Conservation (phyloP, 2,797 vertebrate genomes). For the Clamator glandarius region DNA sequence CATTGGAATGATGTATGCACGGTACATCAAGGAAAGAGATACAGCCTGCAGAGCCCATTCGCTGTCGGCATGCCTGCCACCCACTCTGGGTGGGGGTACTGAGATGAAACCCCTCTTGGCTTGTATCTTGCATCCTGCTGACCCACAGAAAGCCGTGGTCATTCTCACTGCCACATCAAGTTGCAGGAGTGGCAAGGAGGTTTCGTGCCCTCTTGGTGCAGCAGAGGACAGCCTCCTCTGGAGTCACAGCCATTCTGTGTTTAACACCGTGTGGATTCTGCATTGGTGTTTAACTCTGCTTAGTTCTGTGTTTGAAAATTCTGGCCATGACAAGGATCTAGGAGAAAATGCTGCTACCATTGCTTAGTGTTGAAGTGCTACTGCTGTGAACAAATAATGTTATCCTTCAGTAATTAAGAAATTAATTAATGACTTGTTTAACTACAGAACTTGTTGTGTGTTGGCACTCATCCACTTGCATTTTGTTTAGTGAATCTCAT, state of each 20-base stretch:
- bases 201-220: background rate
- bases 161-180: background rate
- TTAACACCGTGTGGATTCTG: background rate
- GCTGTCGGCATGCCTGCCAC: background rate
- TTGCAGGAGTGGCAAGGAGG: background rate
- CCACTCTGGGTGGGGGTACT: accelerated
- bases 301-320: background rate
- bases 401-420: constrained; percentile 38
- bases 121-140: background rate
- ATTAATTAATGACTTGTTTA: constrained; percentile 41
- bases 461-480: constrained; percentile 8
- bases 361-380: background rate
- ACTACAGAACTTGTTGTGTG: constrained; percentile 29
- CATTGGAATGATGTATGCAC: background rate
- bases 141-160: background rate
- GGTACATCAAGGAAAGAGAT: background rate
- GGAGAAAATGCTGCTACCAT: background rate
- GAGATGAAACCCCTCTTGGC: background rate
- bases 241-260: background rate
- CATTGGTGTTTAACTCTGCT: background rate
- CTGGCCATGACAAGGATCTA: background rate
- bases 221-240: background rate
- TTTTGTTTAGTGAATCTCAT: constrained; percentile 42
- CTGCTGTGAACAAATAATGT: constrained; percentile 23
- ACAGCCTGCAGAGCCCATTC: background rate